Percentiles rank a stretch among this genome's conserved stretches.
Evolutionary conservation across 2,888 invertebrate species (phyloP).

Genomic region (Tenthredo scrophulariae): DNA sequence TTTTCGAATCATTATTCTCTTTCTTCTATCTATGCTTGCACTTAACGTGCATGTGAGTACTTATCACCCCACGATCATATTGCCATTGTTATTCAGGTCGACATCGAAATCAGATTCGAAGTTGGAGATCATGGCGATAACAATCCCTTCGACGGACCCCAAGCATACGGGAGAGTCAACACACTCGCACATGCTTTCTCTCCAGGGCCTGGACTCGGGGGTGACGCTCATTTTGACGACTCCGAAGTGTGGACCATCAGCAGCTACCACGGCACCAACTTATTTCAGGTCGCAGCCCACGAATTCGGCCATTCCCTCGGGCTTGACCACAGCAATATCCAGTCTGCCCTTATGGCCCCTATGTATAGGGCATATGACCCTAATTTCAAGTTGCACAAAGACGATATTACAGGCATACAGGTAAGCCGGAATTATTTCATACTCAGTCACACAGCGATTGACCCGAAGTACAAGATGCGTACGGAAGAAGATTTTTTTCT

Average conservation of each 20-base stretch:
- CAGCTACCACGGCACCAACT: background rate
- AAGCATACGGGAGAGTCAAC: background rate
- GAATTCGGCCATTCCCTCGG: constrained; percentile 12
- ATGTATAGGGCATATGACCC: constrained; percentile 81
- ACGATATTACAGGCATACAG: constrained; percentile 61
- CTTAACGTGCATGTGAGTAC: background rate
- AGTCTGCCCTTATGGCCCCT: constrained; percentile 82
- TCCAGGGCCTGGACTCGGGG: background rate
- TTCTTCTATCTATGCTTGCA: background rate
- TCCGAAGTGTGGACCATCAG: background rate
- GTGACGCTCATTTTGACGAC: background rate
- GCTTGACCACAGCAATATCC: constrained; percentile 75
- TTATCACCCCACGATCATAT: background rate
- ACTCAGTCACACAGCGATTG: background rate
- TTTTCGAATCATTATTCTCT: background rate
- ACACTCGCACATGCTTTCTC: background rate
- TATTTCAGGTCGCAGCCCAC: constrained; percentile 12
- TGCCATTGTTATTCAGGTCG: constrained; percentile 62
- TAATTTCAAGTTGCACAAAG: constrained; percentile 68
- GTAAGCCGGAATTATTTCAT: constrained; percentile 76
- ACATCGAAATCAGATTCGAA: constrained; percentile 67
- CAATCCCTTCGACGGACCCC: background rate
- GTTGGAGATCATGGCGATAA: background rate
- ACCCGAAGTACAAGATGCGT: background rate
- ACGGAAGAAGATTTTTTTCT: background rate